phyloP scores from a whole-genome alignment of 1,140 invertebrate genomes.

The Cotesia typhae region DNA sequence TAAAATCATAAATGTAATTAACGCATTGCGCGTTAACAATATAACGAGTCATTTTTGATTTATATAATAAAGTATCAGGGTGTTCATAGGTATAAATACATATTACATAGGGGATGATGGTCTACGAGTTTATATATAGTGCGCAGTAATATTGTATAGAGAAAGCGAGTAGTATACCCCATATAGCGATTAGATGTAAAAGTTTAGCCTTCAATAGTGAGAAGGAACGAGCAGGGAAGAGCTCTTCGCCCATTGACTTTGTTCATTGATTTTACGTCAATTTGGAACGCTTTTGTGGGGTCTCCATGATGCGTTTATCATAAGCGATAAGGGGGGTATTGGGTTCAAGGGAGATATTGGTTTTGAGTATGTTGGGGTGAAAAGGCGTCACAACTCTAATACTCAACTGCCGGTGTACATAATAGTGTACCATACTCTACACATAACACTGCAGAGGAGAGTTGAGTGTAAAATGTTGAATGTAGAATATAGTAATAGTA shows the following conservation, averaged over 20 bases:
- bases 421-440: background rate
- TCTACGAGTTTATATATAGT: too few relatives aligned
- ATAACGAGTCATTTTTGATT: constrained; percentile 48
- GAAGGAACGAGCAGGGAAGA: constrained; percentile 24
- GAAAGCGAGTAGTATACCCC: constrained; percentile 1
- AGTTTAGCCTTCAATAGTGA: constrained; percentile 3
- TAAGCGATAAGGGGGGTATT: constrained; percentile 56
- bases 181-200: constrained; percentile 4
- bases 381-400: constrained; percentile 33
- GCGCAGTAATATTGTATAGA: background rate
- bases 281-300: constrained; percentile 61
- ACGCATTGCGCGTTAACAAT: constrained; percentile 45
- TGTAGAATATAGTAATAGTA: too few relatives aligned
- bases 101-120: background rate
- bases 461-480: too few relatives aligned
- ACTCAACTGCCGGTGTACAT: background rate
- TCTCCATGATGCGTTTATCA: constrained; percentile 65
- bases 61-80: constrained; percentile 42
- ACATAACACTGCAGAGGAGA: too few relatives aligned
- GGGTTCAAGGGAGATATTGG: background rate
- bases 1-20: constrained; percentile 28
- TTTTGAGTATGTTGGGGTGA: constrained; percentile 7
- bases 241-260: constrained; percentile 62
- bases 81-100: constrained; percentile 33
- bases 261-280: constrained; percentile 68